Evolutionary conservation across 53 echinoderm and acorn worm genomes (phyloP), one percentile per base, ranked within the genome.

Genomic region (Hippasteria phrygiana): DNA sequence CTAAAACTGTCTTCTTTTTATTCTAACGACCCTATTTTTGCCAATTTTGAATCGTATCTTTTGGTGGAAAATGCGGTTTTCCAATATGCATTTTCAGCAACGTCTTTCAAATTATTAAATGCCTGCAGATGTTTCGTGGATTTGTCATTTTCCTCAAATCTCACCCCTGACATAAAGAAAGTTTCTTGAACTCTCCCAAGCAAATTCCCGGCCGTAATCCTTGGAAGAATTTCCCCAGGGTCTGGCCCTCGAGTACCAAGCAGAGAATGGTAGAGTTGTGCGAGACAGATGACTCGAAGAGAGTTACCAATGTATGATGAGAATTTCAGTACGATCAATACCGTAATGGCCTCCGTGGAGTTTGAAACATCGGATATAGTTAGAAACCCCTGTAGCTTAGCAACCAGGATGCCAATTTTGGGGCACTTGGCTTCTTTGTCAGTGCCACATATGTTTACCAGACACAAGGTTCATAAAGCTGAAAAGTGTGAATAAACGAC

Each of bases 381-480:
- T 34, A 66, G 36, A 36, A 66, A 66, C 67, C 35, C 1, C 67
- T 31, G 67, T 66, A 66, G 36, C 67, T 66, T 36, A 66, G 67
- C 67, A 66, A 66, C 67, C 67, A 32, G 17, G 67, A 4, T 66
- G 36, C 67, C 36, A 36, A 66, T 66, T 66, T 66, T 0, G 34
- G 36, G 32, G 33, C 67, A 9, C 36, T 66, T 66, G 67, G 33
- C 67, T 35, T 35, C 13, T 66, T 14, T 36, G 9, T 20, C 67
- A 6, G 47, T 6, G 47, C n/a, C n/a, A n/a, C n/a, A 3, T 26
- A 59, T 59, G 20, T 20, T 26, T 26, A 24, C 59, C 26, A 59
- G 59, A 59, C 22, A 9, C 59, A 14, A 22, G 3, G 8, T 59
- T 59, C 22, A 9, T 26, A 14, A 22, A 1, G 8, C 26, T 59